phyloP scores from a whole-genome alignment of 2,797 vertebrate species.

The Pampus argenteus region DNA sequence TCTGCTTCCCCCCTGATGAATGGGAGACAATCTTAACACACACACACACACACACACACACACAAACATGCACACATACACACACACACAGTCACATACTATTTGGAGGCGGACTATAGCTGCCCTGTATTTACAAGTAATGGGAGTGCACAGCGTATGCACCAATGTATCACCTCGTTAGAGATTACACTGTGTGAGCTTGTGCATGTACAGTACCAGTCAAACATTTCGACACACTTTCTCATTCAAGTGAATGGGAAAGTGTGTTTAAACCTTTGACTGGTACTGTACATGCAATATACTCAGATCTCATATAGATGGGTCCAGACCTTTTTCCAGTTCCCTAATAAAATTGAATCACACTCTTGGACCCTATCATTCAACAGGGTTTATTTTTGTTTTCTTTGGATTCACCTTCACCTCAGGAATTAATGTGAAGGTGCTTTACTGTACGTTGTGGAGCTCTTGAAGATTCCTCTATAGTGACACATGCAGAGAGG shows the following conservation, averaged over 20 bases:
- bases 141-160: slow-evolving; percentile 51
- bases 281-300: not conserved
- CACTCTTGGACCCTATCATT: slow-evolving; percentile 30
- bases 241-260: no score
- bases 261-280: no score
- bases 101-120: slow-evolving; percentile 33
- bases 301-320: slow-evolving; percentile 32
- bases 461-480: slow-evolving; percentile 6
- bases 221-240: no score
- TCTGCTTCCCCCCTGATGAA: slow-evolving; percentile 72
- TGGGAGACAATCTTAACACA: slow-evolving; percentile 58
- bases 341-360: slow-evolving; percentile 24
- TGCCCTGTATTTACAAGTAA: slow-evolving; percentile 69
- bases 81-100: slow-evolving; percentile 10
- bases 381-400: slow-evolving; percentile 47
- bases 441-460: slow-evolving; percentile 17
- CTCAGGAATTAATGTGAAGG: slow-evolving; percentile 34
- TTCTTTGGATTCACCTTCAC: slow-evolving; percentile 34
- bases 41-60: slow-evolving; percentile 29
- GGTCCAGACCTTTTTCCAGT: slow-evolving; percentile 39
- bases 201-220: not conserved
- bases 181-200: slow-evolving; percentile 38
- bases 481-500: not conserved
- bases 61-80: slow-evolving; percentile 11
- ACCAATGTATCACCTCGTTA: slow-evolving; percentile 60